These are phyloP conservation scores for Bhutanitis thaidina DNA, from an alignment of 2,888 invertebrate species.

Conservation along the genomic window DNA sequence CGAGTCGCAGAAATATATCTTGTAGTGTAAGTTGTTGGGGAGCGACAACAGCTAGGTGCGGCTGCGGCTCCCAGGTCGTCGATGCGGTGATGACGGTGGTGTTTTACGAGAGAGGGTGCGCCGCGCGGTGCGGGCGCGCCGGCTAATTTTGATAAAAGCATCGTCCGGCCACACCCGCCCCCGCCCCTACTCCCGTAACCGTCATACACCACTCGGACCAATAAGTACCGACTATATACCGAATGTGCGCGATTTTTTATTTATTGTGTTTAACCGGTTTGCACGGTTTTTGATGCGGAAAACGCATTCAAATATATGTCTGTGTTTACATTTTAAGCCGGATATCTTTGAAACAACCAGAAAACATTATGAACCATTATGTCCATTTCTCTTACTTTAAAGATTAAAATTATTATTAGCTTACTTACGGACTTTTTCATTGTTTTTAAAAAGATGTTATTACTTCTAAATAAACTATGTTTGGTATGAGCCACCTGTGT, in stretches of 20 bases:
- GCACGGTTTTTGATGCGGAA: background rate
- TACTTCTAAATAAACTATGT: no score
- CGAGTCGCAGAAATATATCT: constrained; percentile 18
- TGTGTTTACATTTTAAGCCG: no score
- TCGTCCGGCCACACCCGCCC: constrained; percentile 65
- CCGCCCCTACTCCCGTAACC: constrained; percentile 41
- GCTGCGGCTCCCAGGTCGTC: constrained; percentile 56
- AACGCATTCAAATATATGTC: no score
- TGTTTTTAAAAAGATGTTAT: no score
- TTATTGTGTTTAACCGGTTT: background rate
- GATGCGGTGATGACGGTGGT: constrained; percentile 64
- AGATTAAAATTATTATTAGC: no score
- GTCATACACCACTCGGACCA: constrained; percentile 48
- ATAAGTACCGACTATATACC: constrained; percentile 40
- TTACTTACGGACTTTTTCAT: no score
- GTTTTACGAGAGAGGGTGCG: constrained; percentile 76
- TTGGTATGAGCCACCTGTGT: no score
- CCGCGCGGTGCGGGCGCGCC: constrained; percentile 63
- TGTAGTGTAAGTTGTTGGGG: constrained; percentile 51
- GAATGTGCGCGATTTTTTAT: constrained; percentile 1
- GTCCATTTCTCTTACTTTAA: no score
- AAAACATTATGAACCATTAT: no score
- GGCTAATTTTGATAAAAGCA: constrained; percentile 79
- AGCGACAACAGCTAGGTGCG: constrained; percentile 69
- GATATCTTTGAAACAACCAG: no score